Conservation (phyloP, 2,113 vertebrate genomes). For the Peromyscus maniculatus region DNA sequence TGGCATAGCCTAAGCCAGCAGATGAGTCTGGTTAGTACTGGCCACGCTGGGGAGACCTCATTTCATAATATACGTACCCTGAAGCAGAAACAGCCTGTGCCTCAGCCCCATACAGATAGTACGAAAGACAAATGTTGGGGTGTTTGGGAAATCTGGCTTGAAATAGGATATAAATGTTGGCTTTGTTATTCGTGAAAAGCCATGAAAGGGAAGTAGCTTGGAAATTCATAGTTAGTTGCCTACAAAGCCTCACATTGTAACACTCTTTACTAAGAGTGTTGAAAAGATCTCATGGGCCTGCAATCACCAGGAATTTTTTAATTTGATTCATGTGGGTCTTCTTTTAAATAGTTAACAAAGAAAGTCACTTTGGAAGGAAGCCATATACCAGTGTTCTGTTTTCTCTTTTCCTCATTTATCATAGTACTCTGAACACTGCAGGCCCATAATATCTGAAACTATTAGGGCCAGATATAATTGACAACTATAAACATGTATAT, state of each 20-base stretch:
- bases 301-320: background rate
- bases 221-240: background rate
- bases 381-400: background rate
- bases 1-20: background rate
- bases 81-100: background rate
- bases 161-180: background rate
- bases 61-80: background rate
- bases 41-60: background rate
- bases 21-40: background rate
- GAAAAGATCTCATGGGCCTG: background rate
- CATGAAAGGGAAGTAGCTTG: background rate
- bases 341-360: conserved; percentile 20
- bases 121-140: background rate
- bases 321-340: background rate
- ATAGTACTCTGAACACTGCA: background rate
- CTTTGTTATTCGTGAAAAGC: background rate
- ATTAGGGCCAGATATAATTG: background rate
- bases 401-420: background rate
- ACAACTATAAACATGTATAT: background rate
- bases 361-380: background rate
- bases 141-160: background rate
- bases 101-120: background rate
- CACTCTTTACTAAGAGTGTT: background rate
- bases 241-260: background rate
- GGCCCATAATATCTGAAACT: background rate